Evolutionary conservation across 1,140 invertebrate genomes (phyloP), one percentile per base, ranked within the genome.

Genomic region (Aphidius gifuensis): DNA sequence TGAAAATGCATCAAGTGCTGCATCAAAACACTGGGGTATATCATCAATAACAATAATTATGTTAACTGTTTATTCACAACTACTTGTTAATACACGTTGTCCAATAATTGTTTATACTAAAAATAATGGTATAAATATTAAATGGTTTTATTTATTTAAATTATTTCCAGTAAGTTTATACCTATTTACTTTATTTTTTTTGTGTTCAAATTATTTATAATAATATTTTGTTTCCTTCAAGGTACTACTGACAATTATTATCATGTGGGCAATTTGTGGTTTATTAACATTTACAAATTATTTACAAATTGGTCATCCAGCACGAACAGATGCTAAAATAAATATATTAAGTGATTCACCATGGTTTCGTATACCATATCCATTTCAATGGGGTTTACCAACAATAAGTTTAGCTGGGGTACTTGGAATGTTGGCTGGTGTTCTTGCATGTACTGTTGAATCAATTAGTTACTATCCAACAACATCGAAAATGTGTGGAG

Each of bases 391-490:
- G 91, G 93, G 93, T 4, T 58, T 83, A 9, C 93, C 93, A 0
- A 93, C 90, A 0, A 86, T 92, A 0, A 89, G 84, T 50, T 77
- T 87, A 6, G 86, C 87, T 1, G 90, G 89, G 1, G 90, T 92
- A 7, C 78, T 94, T 21, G 92, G 91, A 0, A 92, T 95, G 88
- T 67, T 94, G 48, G 91, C 91, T 6, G 93, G 91, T 0, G 90
- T 94, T 5, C 71, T 96, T 6, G 90, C 92, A 1, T 93, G 92
- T 53, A 89, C 90, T 0, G 88, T 94, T 6, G 92, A 95, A 77
- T 93, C 91, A 2, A 86, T 95, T 58, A 93, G 92, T 68, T 93
- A 95, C 77, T 95, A 95, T 78, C 92, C 91, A 48, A 93, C 92
- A 5, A 91, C 90, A 5, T 91, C 92, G 0, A 85, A 88, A 74